Conservation (phyloP, 1,140 invertebrate species). For the Penaeus japonicus region DNA sequence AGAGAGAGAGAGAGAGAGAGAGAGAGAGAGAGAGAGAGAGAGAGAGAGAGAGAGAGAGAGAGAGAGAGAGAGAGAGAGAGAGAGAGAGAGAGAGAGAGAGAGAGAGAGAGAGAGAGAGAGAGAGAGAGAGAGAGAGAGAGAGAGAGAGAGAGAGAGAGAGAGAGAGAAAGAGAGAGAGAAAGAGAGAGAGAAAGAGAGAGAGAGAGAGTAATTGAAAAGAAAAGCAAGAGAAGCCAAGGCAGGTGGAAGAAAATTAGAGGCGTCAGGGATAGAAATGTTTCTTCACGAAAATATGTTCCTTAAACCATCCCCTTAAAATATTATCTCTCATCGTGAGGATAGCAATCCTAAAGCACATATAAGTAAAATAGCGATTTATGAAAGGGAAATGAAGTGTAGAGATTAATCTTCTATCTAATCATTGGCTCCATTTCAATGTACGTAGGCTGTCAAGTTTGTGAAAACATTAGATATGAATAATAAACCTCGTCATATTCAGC, state of each 20-base stretch:
- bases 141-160: neutral
- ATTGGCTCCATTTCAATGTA: too few species aligned
- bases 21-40: neutral
- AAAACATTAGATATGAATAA: too few species aligned
- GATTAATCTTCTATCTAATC: too few species aligned
- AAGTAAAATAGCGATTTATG: too few species aligned
- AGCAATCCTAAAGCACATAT: too few species aligned
- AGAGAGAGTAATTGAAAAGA: neutral
- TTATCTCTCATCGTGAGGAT: neutral
- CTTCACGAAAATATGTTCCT: too few species aligned
- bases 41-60: neutral
- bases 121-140: neutral
- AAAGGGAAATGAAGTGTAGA: too few species aligned
- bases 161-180: neutral
- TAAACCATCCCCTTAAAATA: too few species aligned
- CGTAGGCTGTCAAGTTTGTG: too few species aligned
- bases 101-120: neutral
- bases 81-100: neutral
- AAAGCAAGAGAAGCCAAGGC: neutral
- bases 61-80: neutral
- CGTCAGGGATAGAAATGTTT: too few species aligned
- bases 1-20: neutral
- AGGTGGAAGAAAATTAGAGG: neutral
- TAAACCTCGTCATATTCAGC: too few species aligned
- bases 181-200: neutral